Percentiles rank a stretch among this genome's conserved stretches.
Conservation (phyloP, 2,888 invertebrate species). For the Parelbella ahira region DNA sequence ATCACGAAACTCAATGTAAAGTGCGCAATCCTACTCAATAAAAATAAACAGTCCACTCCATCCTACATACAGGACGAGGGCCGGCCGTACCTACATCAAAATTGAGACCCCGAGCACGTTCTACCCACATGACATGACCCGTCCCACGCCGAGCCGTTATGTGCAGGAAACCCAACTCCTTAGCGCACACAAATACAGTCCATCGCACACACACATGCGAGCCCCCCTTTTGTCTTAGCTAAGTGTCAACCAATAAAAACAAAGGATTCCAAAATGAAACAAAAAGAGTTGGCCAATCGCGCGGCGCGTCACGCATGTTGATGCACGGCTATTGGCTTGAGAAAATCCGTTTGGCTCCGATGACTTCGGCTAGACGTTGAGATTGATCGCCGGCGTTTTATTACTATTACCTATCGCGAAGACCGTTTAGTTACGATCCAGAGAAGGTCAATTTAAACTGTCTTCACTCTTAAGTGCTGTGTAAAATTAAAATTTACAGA, state of each 20-base stretch:
- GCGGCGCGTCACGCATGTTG: constrained; percentile 73
- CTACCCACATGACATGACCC: constrained; percentile 44
- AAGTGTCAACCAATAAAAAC: constrained; percentile 82
- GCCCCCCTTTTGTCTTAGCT: constrained; percentile 80
- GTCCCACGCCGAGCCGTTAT: constrained; percentile 49
- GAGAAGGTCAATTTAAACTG: constrained; percentile 13
- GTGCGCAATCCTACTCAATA: constrained; percentile 29
- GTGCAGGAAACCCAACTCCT: constrained; percentile 62
- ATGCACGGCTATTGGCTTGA: constrained; percentile 78
- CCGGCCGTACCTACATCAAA: constrained; percentile 67
- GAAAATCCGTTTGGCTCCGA: constrained; percentile 77
- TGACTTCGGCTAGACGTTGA: constrained; percentile 71
- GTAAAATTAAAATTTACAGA: no score
- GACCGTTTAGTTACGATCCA: constrained; percentile 23
- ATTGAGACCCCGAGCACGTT: constrained; percentile 67
- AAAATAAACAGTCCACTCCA: constrained; percentile 61
- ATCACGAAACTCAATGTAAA: constrained; percentile 4
- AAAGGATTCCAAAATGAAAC: constrained; percentile 80
- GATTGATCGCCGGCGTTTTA: constrained; percentile 64
- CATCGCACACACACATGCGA: constrained; percentile 54
- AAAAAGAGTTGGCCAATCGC: constrained; percentile 77
- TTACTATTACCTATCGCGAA: constrained; percentile 27
- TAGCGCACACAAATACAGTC: constrained; percentile 61
- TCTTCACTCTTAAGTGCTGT: no score
- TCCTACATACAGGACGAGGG: constrained; percentile 53